Base-by-base conservation (phyloP, 2,113 vertebrate genomes). In the Elgaria multicarinata region DNA sequence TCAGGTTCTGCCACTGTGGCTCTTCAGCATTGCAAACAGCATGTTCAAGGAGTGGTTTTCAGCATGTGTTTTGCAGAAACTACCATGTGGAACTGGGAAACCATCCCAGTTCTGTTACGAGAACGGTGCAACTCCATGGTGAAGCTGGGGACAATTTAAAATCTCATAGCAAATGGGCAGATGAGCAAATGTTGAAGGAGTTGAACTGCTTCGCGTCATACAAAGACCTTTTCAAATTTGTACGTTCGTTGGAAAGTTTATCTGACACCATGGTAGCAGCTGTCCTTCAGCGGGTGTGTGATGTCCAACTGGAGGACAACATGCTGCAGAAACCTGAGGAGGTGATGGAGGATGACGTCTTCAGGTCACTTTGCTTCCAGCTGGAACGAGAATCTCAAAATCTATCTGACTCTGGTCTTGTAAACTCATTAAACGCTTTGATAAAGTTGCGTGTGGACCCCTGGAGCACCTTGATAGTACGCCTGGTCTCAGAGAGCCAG, bases 251-350 rank as follows among this genome's bases (percentile, higher is more conserved):
- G 78, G 94, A 95, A 42, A 72, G 91, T 4, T 83, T 98, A 91
- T 97, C 98, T 0, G 98, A 97, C 80, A 90, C 85, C 42, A 94
- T 98, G 97, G 98, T 97, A 0, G 97, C 97, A 0, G 95, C 95
- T 36, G 97, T 96, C 5, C 95, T 99, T 31, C 97, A 97, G 76
- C 97, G 96, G n/a, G 95, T 99, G 83, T 98, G 98, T 42, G 97
- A 99, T 87, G 46, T 99, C 87, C 98, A 98, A 88, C 93, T 90
- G 42, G 96, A 93, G 20, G 94, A 89, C 0, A 22, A 1, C 0
- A 88, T 91, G 0, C 93, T 97, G n/a, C 95, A 92, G 62, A 96
- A 97, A 33, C 97, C 97, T 0, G 12, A 87, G 31, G 85, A 26
- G 4, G 69, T 98, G 8, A 91, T 98, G 66, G 96, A 98, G 50